Conservation (phyloP, 2,113 vertebrate species). For the Probosciger aterrimus region DNA sequence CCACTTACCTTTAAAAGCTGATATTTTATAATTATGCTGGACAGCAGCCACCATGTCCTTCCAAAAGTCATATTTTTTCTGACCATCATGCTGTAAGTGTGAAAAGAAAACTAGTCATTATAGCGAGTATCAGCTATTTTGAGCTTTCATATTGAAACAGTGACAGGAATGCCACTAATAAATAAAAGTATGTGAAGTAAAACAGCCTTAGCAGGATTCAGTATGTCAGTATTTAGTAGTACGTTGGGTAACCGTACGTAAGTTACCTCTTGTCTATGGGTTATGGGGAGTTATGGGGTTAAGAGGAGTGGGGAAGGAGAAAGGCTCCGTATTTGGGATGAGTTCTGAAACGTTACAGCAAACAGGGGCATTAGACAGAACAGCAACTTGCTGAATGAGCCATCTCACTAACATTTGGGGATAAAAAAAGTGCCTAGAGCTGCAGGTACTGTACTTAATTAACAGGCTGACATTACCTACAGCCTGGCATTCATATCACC, state of each 20-base stretch:
- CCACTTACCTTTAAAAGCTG: conserved; percentile 92
- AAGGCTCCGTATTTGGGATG: not conserved
- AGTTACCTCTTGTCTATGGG: not conserved
- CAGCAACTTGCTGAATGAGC: not conserved
- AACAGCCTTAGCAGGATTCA: not conserved
- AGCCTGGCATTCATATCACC: not conserved
- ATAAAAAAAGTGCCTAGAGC: not conserved
- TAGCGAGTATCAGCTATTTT: not conserved
- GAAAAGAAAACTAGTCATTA: conserved; percentile 25
- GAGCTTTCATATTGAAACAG: not conserved
- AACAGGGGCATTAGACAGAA: not conserved
- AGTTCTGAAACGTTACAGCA: not conserved
- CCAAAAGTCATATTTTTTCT: conserved; percentile 91
- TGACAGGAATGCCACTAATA: not conserved
- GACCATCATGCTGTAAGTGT: conserved; percentile 77
- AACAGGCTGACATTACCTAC: not conserved
- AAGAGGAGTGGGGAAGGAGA: not conserved
- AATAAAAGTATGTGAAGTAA: not conserved
- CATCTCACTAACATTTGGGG: not conserved
- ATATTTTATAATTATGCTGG: conserved; percentile 94
- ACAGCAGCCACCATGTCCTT: conserved; percentile 92
- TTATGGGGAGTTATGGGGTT: not conserved
- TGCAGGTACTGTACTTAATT: not conserved
- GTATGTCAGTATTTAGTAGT: not conserved
- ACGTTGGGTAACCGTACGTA: not conserved